Evolutionary conservation across 2,113 vertebrate genomes (phyloP).

Genomic region (Micronycteris hirsuta): DNA sequence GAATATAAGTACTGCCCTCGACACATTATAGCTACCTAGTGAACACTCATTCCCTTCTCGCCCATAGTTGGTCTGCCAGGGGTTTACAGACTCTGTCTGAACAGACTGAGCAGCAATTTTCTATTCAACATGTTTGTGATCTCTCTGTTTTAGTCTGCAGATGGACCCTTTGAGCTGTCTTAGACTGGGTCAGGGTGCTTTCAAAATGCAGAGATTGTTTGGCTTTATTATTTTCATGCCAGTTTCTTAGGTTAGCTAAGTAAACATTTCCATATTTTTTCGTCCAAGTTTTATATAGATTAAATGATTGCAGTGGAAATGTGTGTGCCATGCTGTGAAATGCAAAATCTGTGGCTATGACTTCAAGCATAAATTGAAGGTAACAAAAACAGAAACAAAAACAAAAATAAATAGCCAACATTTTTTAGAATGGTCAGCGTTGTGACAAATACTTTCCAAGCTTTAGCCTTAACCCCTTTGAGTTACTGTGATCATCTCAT

Average conservation of each 20-base stretch:
- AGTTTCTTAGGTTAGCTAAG: slow-evolving; percentile 37
- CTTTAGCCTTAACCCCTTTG: background rate
- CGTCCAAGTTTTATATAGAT: background rate
- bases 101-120: background rate
- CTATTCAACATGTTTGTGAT: background rate
- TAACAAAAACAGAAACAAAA: slow-evolving; percentile 19
- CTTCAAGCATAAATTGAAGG: slow-evolving; percentile 34
- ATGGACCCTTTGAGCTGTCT: slow-evolving; percentile 62
- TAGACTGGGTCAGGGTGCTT: background rate
- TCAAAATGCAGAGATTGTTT: slow-evolving; percentile 39
- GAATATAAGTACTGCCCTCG: too few species aligned
- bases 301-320: slow-evolving; percentile 12
- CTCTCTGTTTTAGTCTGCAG: slow-evolving; percentile 52
- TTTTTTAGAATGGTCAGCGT: background rate
- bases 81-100: background rate
- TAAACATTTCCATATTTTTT: slow-evolving; percentile 49
- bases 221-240: slow-evolving; percentile 38
- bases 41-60: background rate
- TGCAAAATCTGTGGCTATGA: background rate
- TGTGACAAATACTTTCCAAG: background rate
- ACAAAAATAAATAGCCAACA: background rate
- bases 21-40: background rate
- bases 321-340: background rate
- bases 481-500: background rate
- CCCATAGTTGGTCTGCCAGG: background rate